Conservation (phyloP, 2,797 vertebrate genomes). For the Spheniscus humboldti region DNA sequence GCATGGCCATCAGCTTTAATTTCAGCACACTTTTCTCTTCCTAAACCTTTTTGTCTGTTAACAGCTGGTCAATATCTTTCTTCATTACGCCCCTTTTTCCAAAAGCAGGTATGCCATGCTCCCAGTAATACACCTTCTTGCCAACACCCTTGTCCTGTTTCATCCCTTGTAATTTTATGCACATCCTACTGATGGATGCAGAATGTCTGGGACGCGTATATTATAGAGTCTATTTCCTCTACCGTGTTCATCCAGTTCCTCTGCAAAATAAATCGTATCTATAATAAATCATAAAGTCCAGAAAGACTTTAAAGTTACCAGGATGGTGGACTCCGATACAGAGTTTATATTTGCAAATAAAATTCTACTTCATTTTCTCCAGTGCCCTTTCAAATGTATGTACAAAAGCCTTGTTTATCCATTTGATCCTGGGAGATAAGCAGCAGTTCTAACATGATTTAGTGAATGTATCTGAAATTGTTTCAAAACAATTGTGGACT, state of each 20-base stretch:
- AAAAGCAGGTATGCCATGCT: not conserved
- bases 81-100: not conserved
- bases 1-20: slow-evolving; percentile 55
- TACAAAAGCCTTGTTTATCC: not conserved
- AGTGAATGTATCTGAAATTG: not conserved
- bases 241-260: not conserved
- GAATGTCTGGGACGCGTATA: not conserved
- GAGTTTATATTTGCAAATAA: not conserved
- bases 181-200: not conserved
- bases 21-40: slow-evolving; percentile 26
- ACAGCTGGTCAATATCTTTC: slow-evolving; percentile 52
- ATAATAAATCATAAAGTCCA: not conserved
- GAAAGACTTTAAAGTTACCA: not conserved
- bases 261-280: not conserved
- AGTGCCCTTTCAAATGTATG: not conserved
- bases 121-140: not conserved
- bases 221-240: slow-evolving; percentile 1
- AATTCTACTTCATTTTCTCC: not conserved
- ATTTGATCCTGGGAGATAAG: not conserved
- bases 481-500: slow-evolving; percentile 1
- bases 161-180: slow-evolving; percentile 2
- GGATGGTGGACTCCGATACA: not conserved
- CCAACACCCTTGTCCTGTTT: not conserved
- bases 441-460: not conserved
- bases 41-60: slow-evolving; percentile 9